Percentiles rank a stretch among this genome's conserved stretches.
These are phyloP conservation scores for Hymenopus coronatus DNA, from an alignment of 2,888 invertebrate species.

Conservation along the genomic window DNA sequence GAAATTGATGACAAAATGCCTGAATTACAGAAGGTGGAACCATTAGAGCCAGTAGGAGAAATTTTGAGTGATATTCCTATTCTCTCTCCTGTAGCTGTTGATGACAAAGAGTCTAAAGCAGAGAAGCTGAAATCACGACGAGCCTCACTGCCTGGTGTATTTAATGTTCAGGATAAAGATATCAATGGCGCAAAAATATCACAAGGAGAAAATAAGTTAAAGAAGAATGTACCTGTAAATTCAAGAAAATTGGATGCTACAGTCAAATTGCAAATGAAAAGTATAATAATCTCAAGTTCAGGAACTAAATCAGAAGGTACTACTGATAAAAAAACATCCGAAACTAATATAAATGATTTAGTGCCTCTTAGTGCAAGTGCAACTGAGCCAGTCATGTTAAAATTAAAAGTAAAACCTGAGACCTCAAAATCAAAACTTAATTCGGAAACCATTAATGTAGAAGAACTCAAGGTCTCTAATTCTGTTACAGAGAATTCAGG, in stretches of 20 bases:
- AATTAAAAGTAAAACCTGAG: not conserved
- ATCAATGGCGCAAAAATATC: not conserved
- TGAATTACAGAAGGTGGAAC: slow-evolving; percentile 28
- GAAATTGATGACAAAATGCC: slow-evolving; percentile 31
- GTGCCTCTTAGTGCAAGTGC: too few relatives aligned
- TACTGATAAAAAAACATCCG: not conserved
- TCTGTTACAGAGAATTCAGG: not conserved
- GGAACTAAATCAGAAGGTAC: not conserved
- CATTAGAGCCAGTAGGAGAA: slow-evolving; percentile 17
- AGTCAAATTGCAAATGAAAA: not conserved
- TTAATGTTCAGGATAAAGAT: not conserved
- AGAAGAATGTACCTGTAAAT: not conserved
- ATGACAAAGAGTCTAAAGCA: not conserved
- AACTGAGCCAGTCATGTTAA: not conserved
- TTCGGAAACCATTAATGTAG: not conserved
- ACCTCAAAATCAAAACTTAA: not conserved
- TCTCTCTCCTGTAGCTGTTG: slow-evolving; percentile 10
- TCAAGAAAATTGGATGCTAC: not conserved
- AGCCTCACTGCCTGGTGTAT: not conserved
- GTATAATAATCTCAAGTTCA: not conserved
- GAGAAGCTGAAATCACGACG: not conserved
- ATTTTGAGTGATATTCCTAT: slow-evolving; percentile 22
- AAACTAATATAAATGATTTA: not conserved
- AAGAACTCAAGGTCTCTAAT: not conserved
- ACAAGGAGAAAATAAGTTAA: not conserved